Percentiles rank a stretch among this genome's conserved stretches.
Evolutionary conservation across 2,888 invertebrate genomes (phyloP).

Genomic region (Amiota minor): DNA sequence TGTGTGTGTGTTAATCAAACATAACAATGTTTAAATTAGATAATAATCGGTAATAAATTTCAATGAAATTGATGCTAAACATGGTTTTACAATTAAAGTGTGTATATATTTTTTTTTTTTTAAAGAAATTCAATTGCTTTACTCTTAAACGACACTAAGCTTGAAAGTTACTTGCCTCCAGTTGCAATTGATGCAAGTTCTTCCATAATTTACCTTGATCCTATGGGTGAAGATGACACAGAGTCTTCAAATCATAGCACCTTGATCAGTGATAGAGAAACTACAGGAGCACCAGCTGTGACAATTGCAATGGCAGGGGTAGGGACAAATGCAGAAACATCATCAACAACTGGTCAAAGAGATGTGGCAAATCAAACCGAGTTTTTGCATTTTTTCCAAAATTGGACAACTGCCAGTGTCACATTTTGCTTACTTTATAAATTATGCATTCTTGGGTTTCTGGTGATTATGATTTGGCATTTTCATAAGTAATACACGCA

Average conservation of each 20-base stretch:
- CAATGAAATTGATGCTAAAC: neutral
- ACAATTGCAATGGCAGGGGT: no score
- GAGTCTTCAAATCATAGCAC: no score
- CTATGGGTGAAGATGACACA: neutral
- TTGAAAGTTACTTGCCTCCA: neutral
- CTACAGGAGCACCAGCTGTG: no score
- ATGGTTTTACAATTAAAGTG: neutral
- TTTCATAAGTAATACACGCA: conserved; percentile 3
- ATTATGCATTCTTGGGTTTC: neutral
- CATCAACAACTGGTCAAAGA: no score
- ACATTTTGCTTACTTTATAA: conserved; percentile 12
- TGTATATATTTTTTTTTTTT: neutral
- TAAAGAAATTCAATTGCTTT: neutral
- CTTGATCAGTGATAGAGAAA: no score
- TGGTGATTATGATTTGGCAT: neutral
- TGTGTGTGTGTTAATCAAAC: neutral
- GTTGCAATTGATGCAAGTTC: neutral
- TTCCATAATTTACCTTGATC: neutral
- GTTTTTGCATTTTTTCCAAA: neutral
- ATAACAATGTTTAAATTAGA: neutral
- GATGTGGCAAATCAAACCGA: no score
- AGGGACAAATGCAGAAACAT: no score
- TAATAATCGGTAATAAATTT: conserved; percentile 5
- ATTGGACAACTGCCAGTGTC: conserved; percentile 13
- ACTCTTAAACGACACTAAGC: neutral